These are phyloP conservation scores for Mormyrops attenuatus DNA, from an alignment of 2,797 vertebrate genomes.

Conservation along the genomic window DNA sequence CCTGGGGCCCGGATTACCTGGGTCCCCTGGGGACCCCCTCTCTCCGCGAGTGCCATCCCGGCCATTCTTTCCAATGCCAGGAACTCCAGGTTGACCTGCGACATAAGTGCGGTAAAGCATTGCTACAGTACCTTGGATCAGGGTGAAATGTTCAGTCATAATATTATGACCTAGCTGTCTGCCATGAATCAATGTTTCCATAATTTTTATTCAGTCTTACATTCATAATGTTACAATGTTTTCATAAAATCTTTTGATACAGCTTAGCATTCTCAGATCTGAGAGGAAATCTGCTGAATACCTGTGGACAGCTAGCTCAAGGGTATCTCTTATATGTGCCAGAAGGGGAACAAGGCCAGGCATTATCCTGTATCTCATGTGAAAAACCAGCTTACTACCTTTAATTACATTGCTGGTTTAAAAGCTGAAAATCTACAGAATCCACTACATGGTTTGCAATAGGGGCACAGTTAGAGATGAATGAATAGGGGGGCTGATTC, in stretches of 20 bases:
- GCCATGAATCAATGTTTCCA: neutral
- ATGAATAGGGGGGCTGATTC: neutral
- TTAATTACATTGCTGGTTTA: neutral
- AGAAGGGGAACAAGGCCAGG: too few species aligned
- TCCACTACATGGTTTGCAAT: neutral
- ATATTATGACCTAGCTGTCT: neutral
- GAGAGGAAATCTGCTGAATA: neutral
- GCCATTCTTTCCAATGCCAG: conserved; percentile 64
- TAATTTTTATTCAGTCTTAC: neutral
- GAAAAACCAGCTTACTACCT: neutral
- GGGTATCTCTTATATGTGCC: neutral
- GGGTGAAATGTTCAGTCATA: neutral
- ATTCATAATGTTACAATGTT: neutral
- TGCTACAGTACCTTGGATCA: neutral
- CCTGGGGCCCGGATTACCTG: conserved; percentile 54
- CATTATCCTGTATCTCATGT: neutral
- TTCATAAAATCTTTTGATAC: neutral
- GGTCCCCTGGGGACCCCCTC: conserved; percentile 53
- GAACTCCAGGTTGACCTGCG: conserved; percentile 54
- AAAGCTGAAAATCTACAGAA: neutral
- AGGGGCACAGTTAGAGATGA: neutral
- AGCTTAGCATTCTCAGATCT: neutral
- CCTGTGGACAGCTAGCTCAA: neutral
- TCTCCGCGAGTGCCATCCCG: conserved; percentile 59
- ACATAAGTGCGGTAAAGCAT: neutral